These are phyloP conservation scores for Caenorhabditis angaria DNA, from an alignment of 2,888 invertebrate species.

Conservation along the genomic window DNA sequence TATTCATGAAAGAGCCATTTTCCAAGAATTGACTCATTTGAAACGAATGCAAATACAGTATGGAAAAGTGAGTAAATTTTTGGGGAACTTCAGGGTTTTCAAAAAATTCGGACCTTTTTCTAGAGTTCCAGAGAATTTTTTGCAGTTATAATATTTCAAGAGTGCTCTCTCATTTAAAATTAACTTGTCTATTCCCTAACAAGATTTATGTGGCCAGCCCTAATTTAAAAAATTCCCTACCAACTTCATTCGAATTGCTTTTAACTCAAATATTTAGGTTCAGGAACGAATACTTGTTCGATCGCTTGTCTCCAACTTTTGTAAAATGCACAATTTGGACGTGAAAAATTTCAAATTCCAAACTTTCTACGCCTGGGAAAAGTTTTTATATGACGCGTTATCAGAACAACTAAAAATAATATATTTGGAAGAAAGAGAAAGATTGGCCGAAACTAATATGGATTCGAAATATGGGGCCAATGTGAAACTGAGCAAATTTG, in stretches of 20 bases:
- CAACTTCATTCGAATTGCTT: neutral
- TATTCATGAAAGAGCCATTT: constrained; percentile 69
- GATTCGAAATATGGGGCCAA: constrained; percentile 29
- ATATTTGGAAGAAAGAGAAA: constrained; percentile 67
- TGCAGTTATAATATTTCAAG: too few relatives aligned
- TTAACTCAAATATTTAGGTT: too few relatives aligned
- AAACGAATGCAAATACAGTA: constrained; percentile 91
- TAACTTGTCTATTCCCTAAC: too few relatives aligned
- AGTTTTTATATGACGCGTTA: constrained; percentile 68
- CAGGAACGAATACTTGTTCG: constrained; percentile 69
- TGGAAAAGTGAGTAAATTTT: constrained; percentile 76
- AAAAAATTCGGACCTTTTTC: too few relatives aligned
- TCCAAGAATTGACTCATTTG: constrained; percentile 89
- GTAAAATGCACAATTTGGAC: constrained; percentile 67
- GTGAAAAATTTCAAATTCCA: constrained; percentile 63
- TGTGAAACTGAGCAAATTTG: constrained; percentile 37
- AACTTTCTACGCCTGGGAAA: constrained; percentile 70
- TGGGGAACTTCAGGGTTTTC: too few relatives aligned
- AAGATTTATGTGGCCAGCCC: too few relatives aligned
- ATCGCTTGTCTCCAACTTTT: constrained; percentile 68
- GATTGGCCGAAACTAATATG: constrained; percentile 37
- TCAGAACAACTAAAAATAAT: constrained; percentile 70
- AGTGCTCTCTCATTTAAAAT: too few relatives aligned
- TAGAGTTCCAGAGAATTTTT: neutral
- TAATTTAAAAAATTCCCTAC: neutral